These are phyloP conservation scores for Lymantria dispar DNA, from an alignment of 2,888 invertebrate genomes.

Conservation along the genomic window DNA sequence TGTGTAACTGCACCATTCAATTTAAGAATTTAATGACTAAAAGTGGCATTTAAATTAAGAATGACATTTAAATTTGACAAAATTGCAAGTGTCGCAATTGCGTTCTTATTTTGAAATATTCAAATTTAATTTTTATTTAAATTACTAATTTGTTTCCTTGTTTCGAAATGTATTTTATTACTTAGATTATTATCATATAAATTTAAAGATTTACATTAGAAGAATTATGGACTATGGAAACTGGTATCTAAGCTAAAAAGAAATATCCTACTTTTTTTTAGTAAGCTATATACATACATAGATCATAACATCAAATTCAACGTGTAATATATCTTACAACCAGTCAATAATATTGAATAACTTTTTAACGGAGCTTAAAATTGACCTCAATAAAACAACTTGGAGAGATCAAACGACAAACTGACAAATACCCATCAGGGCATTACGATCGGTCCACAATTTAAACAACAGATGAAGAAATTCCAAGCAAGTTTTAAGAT, in stretches of 20 bases:
- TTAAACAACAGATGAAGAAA: slow-evolving; percentile 78
- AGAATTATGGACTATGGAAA: no score
- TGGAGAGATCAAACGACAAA: slow-evolving; percentile 25
- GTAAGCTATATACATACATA: background rate
- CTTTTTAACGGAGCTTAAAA: slow-evolving; percentile 28
- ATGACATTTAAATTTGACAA: background rate
- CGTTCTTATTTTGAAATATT: background rate
- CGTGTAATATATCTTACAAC: background rate
- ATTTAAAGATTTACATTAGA: background rate
- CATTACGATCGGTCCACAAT: slow-evolving; percentile 36
- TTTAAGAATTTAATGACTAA: slow-evolving; percentile 1
- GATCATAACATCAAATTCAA: background rate
- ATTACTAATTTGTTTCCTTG: background rate
- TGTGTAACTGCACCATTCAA: slow-evolving; percentile 12
- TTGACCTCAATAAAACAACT: slow-evolving; percentile 27
- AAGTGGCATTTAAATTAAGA: slow-evolving; percentile 2
- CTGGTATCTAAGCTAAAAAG: background rate
- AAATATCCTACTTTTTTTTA: background rate
- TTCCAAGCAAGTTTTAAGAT: slow-evolving; percentile 77
- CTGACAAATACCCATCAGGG: slow-evolving; percentile 45
- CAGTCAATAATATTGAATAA: slow-evolving; percentile 4
- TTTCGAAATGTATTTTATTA: background rate
- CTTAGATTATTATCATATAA: background rate
- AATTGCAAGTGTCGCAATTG: background rate
- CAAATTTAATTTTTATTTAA: background rate